Base-by-base conservation (phyloP, 2,888 invertebrate species). In the Colostygia pectinataria region DNA sequence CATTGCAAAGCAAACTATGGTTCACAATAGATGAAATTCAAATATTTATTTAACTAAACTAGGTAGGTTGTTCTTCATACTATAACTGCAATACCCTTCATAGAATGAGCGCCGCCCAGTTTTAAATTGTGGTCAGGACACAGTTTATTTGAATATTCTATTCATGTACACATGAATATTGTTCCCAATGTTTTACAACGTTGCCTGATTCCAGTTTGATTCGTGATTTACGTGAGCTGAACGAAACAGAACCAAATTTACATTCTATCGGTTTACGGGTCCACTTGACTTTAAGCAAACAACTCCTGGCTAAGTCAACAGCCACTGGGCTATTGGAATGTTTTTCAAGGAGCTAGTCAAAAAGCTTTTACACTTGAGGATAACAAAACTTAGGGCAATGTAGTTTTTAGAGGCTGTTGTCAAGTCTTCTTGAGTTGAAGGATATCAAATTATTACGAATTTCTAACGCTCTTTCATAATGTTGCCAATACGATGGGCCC, bases 261-360 rank as follows among this genome's bases (percentile, higher is more conserved):
- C 78, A 83, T 85, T 79, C 72, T 54, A 71, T 74, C 71, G 77
- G 77, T 74, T 80, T 73, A 68, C 63, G 59, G 45, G 59, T 48
- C 59, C 55, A 63, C 66, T 62, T 33, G 53, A 55, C 55, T 66
- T 56, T 45, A 55, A 64, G 63, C 66, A 66, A 75, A 73, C 73
- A 71, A 62, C 67, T 74, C 58, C 57, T 58, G 64, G 63, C 65
- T 58, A 64, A 74, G 63, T 72, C 69, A 71, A 74, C 67, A 68
- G 71, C 37, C 28, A 43, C 37, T 27, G 42, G 45, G 33, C 44
- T 54, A 46, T 38, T 36, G 5, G 36, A 37, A 48, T 57, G 46
- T 57, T 51, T 54, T 55, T 45, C 46, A 39, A 46, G 46, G 34
- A 34, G 40, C 54, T 56, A 41, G 45, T 38, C 40, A 34, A 50